These are phyloP conservation scores for Ptilonorhynchus violaceus DNA, from an alignment of 2,113 vertebrate species.

Conservation along the genomic window DNA sequence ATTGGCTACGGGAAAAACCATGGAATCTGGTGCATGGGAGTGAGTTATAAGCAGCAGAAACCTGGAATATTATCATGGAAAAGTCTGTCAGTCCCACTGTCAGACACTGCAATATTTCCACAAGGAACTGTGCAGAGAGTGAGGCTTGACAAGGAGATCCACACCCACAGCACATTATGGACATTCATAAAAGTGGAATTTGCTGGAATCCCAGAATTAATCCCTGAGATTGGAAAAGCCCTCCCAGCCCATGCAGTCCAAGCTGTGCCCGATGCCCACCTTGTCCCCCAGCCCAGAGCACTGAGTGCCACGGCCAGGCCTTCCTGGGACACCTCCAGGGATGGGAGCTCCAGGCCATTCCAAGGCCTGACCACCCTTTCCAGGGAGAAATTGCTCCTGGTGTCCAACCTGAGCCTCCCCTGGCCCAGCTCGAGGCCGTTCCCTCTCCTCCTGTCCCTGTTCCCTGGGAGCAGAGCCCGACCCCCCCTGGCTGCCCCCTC, in stretches of 20 bases:
- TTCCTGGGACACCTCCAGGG: neutral
- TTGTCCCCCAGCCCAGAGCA: neutral
- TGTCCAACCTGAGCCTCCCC: neutral
- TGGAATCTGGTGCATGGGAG: neutral
- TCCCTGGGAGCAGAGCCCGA: neutral
- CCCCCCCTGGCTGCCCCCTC: neutral
- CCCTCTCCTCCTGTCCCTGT: neutral
- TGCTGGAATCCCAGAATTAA: neutral
- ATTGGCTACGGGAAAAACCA: neutral
- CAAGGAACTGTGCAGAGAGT: neutral
- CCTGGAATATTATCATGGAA: neutral
- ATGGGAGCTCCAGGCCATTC: neutral
- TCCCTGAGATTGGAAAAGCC: neutral
- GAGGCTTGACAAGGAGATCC: neutral
- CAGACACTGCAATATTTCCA: neutral
- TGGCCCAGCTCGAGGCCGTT: neutral
- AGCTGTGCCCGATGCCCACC: neutral
- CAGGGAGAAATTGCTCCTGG: accelerated
- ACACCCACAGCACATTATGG: neutral
- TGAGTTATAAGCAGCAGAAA: neutral
- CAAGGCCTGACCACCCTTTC: neutral
- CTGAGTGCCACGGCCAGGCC: neutral
- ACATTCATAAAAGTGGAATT: neutral
- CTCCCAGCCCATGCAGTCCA: accelerated
- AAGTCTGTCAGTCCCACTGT: neutral